Conservation (phyloP, 2,113 vertebrate genomes). For the Dipodomys spectabilis region DNA sequence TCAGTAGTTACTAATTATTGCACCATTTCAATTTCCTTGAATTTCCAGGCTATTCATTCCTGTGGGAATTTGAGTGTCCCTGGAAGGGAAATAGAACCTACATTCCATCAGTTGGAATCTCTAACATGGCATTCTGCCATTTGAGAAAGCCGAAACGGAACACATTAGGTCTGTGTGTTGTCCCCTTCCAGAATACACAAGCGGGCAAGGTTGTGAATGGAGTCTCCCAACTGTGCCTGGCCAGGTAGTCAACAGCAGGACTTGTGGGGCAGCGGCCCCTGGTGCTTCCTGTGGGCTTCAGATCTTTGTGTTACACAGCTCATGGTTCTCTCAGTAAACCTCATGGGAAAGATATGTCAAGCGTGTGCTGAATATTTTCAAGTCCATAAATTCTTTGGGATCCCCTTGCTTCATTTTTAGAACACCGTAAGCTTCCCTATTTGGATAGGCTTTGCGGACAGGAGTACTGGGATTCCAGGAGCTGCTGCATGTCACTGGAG, state of each 20-base stretch:
- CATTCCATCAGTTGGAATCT: neutral
- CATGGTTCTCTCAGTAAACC: conserved; percentile 3
- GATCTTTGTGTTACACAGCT: neutral
- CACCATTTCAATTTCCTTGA: neutral
- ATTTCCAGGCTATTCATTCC: neutral
- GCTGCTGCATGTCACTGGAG: conserved; percentile 34
- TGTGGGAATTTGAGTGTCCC: neutral
- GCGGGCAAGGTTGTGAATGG: neutral
- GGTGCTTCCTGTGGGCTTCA: neutral
- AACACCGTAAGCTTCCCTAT: conserved; percentile 53
- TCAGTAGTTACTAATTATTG: neutral
- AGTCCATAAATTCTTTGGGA: conserved; percentile 67
- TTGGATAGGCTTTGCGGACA: conserved; percentile 68
- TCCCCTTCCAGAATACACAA: neutral
- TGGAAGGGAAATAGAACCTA: neutral
- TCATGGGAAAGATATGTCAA: conserved; percentile 53
- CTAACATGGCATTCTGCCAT: neutral
- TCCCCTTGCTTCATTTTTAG: conserved; percentile 38
- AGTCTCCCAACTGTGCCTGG: rapidly evolving
- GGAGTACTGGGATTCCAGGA: conserved; percentile 56
- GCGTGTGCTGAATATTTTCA: conserved; percentile 56
- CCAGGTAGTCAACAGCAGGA: neutral
- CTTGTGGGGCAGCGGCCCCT: rapidly evolving
- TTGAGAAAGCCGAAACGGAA: neutral
- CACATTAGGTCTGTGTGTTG: too few relatives aligned